A percentile compares a stretch with the other conserved stretches of the same genome.
These are phyloP conservation scores for Telmatochromis sp. DNA, from an alignment of 2,113 vertebrate species.

Conservation along the genomic window DNA sequence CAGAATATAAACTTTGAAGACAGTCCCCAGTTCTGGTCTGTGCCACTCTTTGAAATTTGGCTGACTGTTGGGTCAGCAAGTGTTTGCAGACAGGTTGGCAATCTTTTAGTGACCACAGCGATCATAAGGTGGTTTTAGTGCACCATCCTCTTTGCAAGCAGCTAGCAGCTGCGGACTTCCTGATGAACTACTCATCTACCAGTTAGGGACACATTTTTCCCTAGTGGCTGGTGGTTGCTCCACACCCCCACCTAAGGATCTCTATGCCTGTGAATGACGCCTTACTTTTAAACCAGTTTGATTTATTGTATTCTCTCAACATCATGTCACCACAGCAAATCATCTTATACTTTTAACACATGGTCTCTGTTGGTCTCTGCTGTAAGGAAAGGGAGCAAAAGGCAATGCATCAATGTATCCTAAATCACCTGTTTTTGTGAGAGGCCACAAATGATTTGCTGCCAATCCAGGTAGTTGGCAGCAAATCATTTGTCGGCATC, in stretches of 20 bases:
- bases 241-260: rapidly evolving
- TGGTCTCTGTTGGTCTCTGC: neutral
- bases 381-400: neutral
- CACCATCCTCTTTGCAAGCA: neutral
- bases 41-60: neutral
- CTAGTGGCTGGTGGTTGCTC: neutral
- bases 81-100: neutral
- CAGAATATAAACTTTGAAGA: neutral
- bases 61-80: neutral
- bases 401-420: neutral
- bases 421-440: neutral
- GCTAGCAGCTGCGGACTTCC: rapidly evolving
- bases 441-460: neutral
- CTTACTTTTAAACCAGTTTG: neutral
- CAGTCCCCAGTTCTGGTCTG: neutral
- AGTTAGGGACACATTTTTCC: neutral
- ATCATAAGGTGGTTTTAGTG: neutral
- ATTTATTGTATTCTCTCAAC: neutral
- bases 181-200: neutral
- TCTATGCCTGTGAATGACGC: neutral
- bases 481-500: neutral
- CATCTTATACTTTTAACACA: neutral
- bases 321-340: neutral
- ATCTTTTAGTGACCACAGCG: neutral
- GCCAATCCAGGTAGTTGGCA: neutral